Conservation (phyloP, 1,140 invertebrate genomes). For the Cyclina sinensis region DNA sequence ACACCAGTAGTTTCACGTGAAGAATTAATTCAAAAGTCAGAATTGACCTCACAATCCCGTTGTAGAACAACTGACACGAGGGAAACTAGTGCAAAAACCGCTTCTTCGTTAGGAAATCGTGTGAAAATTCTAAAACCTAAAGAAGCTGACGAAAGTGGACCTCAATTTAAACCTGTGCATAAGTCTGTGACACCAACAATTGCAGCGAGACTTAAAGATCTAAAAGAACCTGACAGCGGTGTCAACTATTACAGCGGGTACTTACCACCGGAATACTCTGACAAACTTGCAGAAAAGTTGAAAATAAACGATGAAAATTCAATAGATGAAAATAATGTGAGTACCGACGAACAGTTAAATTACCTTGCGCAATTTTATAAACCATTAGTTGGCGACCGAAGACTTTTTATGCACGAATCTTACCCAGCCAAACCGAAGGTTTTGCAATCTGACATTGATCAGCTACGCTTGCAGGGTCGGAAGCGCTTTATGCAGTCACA, state of each 20-base stretch:
- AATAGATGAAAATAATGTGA: not conserved
- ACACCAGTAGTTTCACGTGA: constrained; percentile 11
- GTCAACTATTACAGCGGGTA: constrained; percentile 65
- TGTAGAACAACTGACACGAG: not conserved
- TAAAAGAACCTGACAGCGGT: not conserved
- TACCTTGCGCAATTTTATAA: constrained; percentile 15
- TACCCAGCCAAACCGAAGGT: constrained; percentile 36
- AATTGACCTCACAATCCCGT: not conserved
- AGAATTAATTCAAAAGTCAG: not conserved
- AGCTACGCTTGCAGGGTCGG: constrained; percentile 34
- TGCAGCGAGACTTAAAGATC: not conserved
- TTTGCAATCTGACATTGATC: constrained; percentile 49
- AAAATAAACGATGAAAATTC: not conserved
- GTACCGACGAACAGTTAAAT: not conserved
- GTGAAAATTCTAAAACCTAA: constrained; percentile 1
- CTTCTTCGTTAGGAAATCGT: constrained; percentile 1
- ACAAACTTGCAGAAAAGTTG: constrained; percentile 51
- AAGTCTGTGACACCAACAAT: not conserved
- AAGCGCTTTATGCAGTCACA: constrained; percentile 28
- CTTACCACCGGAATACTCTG: constrained; percentile 52
- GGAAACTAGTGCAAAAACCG: not conserved
- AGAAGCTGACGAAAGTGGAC: not conserved
- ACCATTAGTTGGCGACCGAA: constrained; percentile 53
- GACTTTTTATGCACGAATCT: constrained; percentile 16
- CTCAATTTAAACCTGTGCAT: not conserved